Percentiles rank a stretch among this genome's conserved stretches.
phyloP scores from a whole-genome alignment of 1,140 invertebrate species.

The Eurosta solidaginis region DNA sequence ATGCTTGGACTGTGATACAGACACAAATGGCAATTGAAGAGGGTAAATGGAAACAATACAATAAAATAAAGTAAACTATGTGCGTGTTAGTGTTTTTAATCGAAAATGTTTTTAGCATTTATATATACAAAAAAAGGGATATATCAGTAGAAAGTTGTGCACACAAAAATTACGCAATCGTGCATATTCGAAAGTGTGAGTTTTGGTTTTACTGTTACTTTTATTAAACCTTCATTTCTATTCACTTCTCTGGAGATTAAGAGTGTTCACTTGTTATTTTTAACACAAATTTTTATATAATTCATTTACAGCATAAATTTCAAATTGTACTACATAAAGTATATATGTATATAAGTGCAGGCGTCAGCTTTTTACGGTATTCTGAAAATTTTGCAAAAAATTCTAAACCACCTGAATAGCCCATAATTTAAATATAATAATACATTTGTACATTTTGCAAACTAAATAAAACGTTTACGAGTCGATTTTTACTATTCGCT shows the following conservation, averaged over 20 bases:
- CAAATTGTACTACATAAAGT: conserved; percentile 16
- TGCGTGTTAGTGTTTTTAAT: not conserved
- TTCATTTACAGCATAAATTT: not conserved
- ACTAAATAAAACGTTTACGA: not conserved
- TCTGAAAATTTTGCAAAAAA: not conserved
- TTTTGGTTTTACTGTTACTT: too few relatives aligned
- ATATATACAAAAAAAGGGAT: not conserved
- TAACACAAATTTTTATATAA: not conserved
- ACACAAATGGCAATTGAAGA: not conserved
- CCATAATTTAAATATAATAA: too few relatives aligned
- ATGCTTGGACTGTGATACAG: not conserved
- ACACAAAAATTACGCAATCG: not conserved
- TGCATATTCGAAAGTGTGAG: too few relatives aligned
- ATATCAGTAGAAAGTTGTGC: not conserved
- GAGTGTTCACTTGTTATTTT: not conserved
- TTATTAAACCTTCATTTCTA: too few relatives aligned
- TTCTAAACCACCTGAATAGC: not conserved
- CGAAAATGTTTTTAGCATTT: not conserved
- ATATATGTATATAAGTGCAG: not conserved
- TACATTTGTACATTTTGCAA: too few relatives aligned
- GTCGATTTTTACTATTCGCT: not conserved
- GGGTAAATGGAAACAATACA: not conserved
- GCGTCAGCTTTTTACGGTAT: not conserved
- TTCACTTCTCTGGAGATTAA: not conserved
- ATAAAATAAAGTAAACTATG: not conserved